Base-by-base conservation (phyloP, 2,888 invertebrate species). In the Pseudococcus viburni region DNA sequence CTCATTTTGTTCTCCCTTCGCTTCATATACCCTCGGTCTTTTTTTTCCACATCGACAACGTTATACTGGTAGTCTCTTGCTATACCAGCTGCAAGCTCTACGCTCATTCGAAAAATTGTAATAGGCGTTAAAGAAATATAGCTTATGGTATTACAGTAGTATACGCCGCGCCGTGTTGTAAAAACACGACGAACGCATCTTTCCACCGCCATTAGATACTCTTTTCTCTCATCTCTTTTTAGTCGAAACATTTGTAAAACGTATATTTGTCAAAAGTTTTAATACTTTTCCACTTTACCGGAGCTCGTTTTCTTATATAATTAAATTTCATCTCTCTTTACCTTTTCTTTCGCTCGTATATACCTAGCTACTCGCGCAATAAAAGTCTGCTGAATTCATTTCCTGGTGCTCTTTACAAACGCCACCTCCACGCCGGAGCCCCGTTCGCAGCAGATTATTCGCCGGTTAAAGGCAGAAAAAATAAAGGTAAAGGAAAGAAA, bases 211-310 rank as follows among this genome's bases (percentile, higher is more conserved):
- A 68, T 68, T 55, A 55, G 55, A 55, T 55, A 55, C 55, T 68
- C 12, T 68, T 26, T 68, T 68, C 68, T 68, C 68, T 68, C 55
- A 55, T 55, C 55, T 55, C 55, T 55, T 55, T 68, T 68, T 55
- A 55, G 55, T 22, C 68, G 68, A 68, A 68, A 68, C 68, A 68
- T 68, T 68, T 68, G 68, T 68, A 68, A 68, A 68, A 68, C 68
- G 68, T 68, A 68, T 68, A 68, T 68, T 68, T 68, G 68, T 68
- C 68, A 68, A 68, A 68, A 68, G 68, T 68, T 68, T 68, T 68
- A 68, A 68, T 68, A 68, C 68, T 68, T 68, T 68, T 68, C 68
- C 68, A 68, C 68, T 68, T 68, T 68, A 68, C 26, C 68, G 68
- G 22, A 26, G 68, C 68, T 68, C 68, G 26, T 68, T 68, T 68